Evolutionary conservation across 1,140 invertebrate genomes (phyloP).

Genomic region (Drosophila takahashii): DNA sequence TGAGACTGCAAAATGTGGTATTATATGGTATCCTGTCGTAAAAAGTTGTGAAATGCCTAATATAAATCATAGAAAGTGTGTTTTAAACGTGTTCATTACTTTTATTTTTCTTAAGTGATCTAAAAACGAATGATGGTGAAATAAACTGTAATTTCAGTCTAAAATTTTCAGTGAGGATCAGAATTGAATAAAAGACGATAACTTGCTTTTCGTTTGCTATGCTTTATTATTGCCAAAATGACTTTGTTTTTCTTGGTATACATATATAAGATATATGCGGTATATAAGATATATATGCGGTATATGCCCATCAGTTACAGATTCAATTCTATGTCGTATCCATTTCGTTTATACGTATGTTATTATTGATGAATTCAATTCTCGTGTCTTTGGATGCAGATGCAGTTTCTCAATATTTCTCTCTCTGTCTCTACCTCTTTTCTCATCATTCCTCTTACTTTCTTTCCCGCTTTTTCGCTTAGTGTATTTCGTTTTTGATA

Average conservation of each 20-base stretch:
- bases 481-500: conserved; percentile 20
- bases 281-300: conserved; percentile 49
- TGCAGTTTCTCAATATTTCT: conserved; percentile 46
- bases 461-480: conserved; percentile 13
- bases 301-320: conserved; percentile 67
- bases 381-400: conserved; percentile 48
- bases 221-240: conserved; percentile 81
- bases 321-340: conserved; percentile 70
- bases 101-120: no score
- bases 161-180: no score
- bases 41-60: background rate
- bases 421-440: background rate
- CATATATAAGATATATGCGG: conserved; percentile 51
- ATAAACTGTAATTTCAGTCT: background rate
- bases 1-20: background rate
- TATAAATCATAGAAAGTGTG: background rate
- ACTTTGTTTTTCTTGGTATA: conserved; percentile 52
- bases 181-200: conserved; percentile 5
- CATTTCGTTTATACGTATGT: conserved; percentile 41
- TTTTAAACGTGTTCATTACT: no score
- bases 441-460: no score
- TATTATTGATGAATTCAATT: conserved; percentile 57
- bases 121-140: background rate
- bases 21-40: background rate
- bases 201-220: conserved; percentile 59